A percentile compares a stretch with the other conserved stretches of the same genome.
These are phyloP conservation scores for Ciconia boyciana DNA, from an alignment of 2,113 vertebrate genomes.

Conservation along the genomic window DNA sequence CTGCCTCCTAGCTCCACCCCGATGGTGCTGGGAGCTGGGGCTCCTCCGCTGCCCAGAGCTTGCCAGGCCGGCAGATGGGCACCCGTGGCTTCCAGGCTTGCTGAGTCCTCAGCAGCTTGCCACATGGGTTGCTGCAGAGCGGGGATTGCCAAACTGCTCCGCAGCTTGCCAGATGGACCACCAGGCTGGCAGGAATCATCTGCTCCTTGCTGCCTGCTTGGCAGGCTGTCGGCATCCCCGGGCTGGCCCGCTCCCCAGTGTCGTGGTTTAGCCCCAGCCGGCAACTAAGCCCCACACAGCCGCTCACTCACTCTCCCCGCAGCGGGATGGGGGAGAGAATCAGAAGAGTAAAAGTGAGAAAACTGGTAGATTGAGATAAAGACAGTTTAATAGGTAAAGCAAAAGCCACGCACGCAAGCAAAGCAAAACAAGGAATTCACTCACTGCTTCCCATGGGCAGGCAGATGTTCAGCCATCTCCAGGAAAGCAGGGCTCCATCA, in stretches of 20 bases:
- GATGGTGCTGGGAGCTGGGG: neutral
- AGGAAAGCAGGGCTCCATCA: too few species aligned
- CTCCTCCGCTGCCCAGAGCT: neutral
- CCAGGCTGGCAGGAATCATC: neutral
- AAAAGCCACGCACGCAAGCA: too few species aligned
- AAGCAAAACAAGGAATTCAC: too few species aligned
- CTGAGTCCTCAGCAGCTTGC: constrained; percentile 44
- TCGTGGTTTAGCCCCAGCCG: too few species aligned
- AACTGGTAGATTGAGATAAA: too few species aligned
- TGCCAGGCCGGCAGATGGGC: constrained; percentile 52
- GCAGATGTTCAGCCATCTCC: too few species aligned
- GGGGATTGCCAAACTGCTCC: neutral
- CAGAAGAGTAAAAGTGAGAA: too few species aligned
- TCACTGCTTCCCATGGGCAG: too few species aligned
- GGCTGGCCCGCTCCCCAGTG: neutral
- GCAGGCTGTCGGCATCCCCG: neutral
- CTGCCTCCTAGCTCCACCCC: neutral
- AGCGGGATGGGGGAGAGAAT: too few species aligned
- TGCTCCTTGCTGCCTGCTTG: neutral
- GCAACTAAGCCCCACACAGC: too few species aligned
- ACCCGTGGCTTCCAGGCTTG: neutral
- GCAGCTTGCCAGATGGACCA: neutral
- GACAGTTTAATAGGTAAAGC: too few species aligned
- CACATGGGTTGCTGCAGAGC: neutral
- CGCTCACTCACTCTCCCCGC: too few species aligned